phyloP scores from a whole-genome alignment of 2,888 invertebrate species.

The Andrena trimmerana region DNA sequence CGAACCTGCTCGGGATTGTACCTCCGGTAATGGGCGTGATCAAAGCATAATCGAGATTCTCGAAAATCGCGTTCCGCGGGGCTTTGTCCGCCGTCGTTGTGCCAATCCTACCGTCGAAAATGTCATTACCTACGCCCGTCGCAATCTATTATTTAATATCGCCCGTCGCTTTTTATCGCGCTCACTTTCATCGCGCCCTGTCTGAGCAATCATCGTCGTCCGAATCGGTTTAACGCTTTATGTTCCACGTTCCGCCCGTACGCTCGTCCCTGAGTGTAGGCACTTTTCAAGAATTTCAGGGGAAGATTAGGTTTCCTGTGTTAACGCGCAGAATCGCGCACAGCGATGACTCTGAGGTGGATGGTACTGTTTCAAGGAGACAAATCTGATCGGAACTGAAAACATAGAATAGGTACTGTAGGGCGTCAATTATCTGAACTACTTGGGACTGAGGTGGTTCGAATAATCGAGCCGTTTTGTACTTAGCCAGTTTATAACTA shows the following conservation, averaged over 20 bases:
- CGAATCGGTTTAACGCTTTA: constrained; percentile 5
- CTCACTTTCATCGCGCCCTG: background rate
- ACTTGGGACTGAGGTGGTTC: too few species aligned
- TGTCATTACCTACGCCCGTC: background rate
- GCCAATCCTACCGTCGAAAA: background rate
- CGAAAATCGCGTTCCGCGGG: constrained; percentile 35
- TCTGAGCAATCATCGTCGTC: background rate
- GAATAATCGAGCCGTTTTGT: too few species aligned
- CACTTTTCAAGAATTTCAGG: background rate
- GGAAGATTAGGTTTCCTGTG: background rate
- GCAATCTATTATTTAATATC: background rate
- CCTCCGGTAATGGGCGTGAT: constrained; percentile 43
- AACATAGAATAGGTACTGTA: too few species aligned
- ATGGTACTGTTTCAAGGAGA: background rate
- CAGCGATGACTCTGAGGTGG: background rate
- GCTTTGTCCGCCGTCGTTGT: constrained; percentile 6
- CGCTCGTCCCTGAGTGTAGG: background rate
- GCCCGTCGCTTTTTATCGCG: background rate
- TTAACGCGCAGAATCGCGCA: background rate
- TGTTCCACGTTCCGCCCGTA: background rate
- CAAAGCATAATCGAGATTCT: constrained; percentile 59
- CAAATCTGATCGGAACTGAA: too few species aligned
- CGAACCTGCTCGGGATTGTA: constrained; percentile 46
- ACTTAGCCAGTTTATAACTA: too few species aligned
- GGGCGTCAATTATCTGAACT: too few species aligned